Conservation (phyloP, 1,140 invertebrate species). For the Drosophila mayri region DNA sequence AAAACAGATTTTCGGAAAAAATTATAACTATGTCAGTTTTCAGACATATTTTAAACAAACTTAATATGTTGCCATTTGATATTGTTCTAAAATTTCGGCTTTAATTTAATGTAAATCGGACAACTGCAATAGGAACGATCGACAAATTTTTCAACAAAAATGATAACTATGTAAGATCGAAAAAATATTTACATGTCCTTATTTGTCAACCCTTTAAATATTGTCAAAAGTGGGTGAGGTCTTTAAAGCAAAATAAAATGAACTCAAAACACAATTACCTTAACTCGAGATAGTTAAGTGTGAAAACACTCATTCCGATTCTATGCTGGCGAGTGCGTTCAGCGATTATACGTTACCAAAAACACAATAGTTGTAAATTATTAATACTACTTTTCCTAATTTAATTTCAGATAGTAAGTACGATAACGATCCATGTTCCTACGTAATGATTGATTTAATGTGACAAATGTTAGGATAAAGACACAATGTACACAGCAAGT, state of each 20-base stretch:
- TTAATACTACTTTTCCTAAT: not conserved
- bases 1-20: too few species aligned
- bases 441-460: conserved; percentile 9
- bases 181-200: not conserved
- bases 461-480: conserved; percentile 25
- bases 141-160: too few species aligned
- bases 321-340: too few species aligned
- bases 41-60: too few species aligned
- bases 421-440: not conserved
- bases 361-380: not conserved
- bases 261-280: not conserved
- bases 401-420: not conserved
- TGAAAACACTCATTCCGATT: not conserved
- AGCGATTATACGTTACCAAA: too few species aligned
- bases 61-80: too few species aligned
- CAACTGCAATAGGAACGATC: too few species aligned
- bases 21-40: too few species aligned
- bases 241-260: not conserved
- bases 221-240: not conserved
- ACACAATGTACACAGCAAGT: conserved; percentile 36
- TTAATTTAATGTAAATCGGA: too few species aligned
- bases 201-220: not conserved
- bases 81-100: too few species aligned
- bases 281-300: not conserved
- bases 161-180: too few species aligned